Conservation (phyloP, 1,140 invertebrate genomes). For the Drosophila tropicalis region DNA sequence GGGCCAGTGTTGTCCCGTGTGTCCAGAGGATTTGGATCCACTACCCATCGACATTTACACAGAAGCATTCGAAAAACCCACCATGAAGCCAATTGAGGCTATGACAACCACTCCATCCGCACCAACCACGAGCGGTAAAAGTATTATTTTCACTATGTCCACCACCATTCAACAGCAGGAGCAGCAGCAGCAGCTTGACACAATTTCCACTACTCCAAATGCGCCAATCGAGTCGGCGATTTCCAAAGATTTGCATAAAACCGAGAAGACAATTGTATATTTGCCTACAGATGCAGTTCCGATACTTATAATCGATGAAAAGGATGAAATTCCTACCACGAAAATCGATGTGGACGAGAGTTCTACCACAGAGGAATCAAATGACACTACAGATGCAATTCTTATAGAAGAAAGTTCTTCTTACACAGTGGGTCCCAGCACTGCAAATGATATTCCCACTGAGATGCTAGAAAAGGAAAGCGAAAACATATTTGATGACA, state of each 20-base stretch:
- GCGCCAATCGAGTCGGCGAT: not conserved
- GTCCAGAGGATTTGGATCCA: conserved; percentile 18
- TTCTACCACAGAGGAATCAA: not conserved
- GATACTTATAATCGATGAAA: not conserved
- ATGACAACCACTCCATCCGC: too few species aligned
- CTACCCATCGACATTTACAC: not conserved
- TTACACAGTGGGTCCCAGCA: not conserved
- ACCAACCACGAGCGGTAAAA: too few species aligned
- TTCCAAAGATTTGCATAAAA: too few species aligned
- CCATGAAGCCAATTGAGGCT: too few species aligned
- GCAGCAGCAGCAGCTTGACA: too few species aligned
- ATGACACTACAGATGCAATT: not conserved
- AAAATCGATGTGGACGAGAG: not conserved
- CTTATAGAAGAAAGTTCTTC: not conserved
- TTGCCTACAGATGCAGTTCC: not conserved
- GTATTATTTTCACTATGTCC: too few species aligned
- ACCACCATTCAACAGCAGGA: too few species aligned
- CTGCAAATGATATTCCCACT: not conserved
- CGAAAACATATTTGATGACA: not conserved
- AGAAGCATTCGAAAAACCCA: not conserved
- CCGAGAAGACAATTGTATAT: too few species aligned
- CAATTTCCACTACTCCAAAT: not conserved
- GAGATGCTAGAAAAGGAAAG: not conserved
- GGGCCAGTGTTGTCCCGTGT: conserved; percentile 57
- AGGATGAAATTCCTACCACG: not conserved